Evolutionary conservation across 2,888 invertebrate genomes (phyloP).

Genomic region (Brachypterus glaber): DNA sequence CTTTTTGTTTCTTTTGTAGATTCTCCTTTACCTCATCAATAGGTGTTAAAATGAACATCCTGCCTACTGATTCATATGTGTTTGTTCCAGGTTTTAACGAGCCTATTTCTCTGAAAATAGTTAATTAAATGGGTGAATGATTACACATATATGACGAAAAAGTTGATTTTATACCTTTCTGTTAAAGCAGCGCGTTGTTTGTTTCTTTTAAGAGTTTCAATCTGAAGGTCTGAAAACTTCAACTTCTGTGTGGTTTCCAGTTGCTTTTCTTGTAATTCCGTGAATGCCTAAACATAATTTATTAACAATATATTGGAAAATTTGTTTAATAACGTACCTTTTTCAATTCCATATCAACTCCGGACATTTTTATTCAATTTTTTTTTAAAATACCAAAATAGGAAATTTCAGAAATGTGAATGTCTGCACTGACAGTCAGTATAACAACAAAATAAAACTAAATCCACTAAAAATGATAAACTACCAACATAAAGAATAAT

Average conservation of each 20-base stretch:
- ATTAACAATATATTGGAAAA: slow-evolving; percentile 5
- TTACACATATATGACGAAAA: not conserved
- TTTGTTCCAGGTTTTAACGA: slow-evolving; percentile 54
- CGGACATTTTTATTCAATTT: slow-evolving; percentile 26
- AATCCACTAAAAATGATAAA: too few relatives aligned
- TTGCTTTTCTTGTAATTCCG: slow-evolving; percentile 72
- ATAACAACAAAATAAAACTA: too few relatives aligned
- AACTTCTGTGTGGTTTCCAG: slow-evolving; percentile 72
- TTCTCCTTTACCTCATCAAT: slow-evolving; percentile 53
- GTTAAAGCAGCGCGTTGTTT: slow-evolving; percentile 65
- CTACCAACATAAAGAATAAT: too few relatives aligned
- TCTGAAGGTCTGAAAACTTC: slow-evolving; percentile 67
- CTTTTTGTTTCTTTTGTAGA: slow-evolving; percentile 49
- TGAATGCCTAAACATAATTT: slow-evolving; percentile 52
- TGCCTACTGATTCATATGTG: slow-evolving; percentile 72
- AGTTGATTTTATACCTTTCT: slow-evolving; percentile 44
- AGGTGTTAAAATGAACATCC: slow-evolving; percentile 73
- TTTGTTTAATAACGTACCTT: slow-evolving; percentile 29
- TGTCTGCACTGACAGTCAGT: too few relatives aligned
- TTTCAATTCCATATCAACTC: slow-evolving; percentile 41
- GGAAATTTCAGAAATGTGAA: slow-evolving; percentile 14
- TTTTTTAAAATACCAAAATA: slow-evolving; percentile 13
- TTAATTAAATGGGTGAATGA: not conserved
- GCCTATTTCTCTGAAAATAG: slow-evolving; percentile 45
- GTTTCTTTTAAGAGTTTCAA: slow-evolving; percentile 56